Evolutionary conservation across 2,113 vertebrate species (phyloP), one percentile per base, ranked within the genome.

Genomic region (Bufo gargarizans): DNA sequence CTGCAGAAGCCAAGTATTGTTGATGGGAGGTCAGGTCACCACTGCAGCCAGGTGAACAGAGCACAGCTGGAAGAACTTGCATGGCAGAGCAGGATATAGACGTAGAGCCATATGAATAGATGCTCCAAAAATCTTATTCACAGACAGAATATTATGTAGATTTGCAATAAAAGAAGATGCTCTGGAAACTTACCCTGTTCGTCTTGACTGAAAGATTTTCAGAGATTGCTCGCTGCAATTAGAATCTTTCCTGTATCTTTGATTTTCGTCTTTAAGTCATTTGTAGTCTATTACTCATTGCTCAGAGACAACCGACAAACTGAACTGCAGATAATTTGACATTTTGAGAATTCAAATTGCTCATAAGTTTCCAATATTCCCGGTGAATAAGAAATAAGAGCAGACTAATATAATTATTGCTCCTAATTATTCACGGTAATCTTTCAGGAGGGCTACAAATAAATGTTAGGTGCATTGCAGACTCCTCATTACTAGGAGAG

Each of bases 341-440:
- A 85, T 74, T 76, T 47, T 47, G 12, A 74, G 16, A 6, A 74
- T 8, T 47, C 13, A 47, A 74, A 8, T 47, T 17, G 11, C 43
- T 74, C 43, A 4, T 47, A 74, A 17, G 43, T 74, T 79, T 55
- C 3, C 58, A 67, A 22, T 67, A 20, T 55, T 78, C 58, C 14
- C 33, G 12, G 59, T 22, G 43, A 14, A 79, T 58, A 69, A 56
- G 14, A 81, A 71, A 80, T 87, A 20, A 56, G 11, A 71, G 14
- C 47, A 55, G 59, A 20, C 45, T 78, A 17, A 19, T 43, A 20
- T 63, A 71, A 87, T 80, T 69, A 87, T 49, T 45, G 19, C 77
- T 47, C 49, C 61, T 79, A 87, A 87, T 87, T 87, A 79, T 69
- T 80, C 61, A 71, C 12, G 63, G 74, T 49, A 47, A 63, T 80